These are phyloP conservation scores for Phocoena phocoena DNA, from an alignment of 2,113 vertebrate genomes.

Conservation along the genomic window DNA sequence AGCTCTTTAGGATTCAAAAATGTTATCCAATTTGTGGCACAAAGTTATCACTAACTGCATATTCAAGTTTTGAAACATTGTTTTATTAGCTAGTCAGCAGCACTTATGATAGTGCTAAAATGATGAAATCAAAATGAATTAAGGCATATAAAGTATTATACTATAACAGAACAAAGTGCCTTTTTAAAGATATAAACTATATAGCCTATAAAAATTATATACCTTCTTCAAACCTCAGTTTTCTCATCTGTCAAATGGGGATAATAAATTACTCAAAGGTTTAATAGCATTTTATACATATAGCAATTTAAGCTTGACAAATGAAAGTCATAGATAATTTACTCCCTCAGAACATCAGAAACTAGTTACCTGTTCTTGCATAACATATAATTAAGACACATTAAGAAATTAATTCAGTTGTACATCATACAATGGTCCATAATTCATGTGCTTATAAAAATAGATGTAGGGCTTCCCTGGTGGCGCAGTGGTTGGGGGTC, in stretches of 20 bases:
- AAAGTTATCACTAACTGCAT: background rate
- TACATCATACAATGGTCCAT: constrained; percentile 26
- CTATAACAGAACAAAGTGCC: background rate
- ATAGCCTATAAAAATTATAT: background rate
- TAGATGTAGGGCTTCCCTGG: background rate
- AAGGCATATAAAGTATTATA: background rate
- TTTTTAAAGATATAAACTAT: constrained; percentile 34
- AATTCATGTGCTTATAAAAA: constrained; percentile 64
- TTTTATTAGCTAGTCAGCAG: background rate
- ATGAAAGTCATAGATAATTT: background rate
- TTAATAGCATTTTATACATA: background rate
- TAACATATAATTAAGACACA: constrained; percentile 61
- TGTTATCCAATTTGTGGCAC: background rate
- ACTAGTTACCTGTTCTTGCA: constrained; percentile 43
- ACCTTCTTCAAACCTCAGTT: background rate
- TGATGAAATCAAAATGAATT: constrained; percentile 32
- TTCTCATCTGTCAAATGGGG: constrained; percentile 25
- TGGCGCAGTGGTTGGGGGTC: no score
- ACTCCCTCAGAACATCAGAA: constrained; percentile 26
- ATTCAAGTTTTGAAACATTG: constrained; percentile 5
- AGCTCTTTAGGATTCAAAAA: constrained; percentile 1
- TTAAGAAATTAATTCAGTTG: constrained; percentile 63
- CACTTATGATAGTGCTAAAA: background rate
- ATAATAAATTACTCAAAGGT: constrained; percentile 37
- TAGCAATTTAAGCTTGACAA: constrained; percentile 5